Base-by-base conservation (phyloP, 2,113 vertebrate species). In the Leucopternis melanops region DNA sequence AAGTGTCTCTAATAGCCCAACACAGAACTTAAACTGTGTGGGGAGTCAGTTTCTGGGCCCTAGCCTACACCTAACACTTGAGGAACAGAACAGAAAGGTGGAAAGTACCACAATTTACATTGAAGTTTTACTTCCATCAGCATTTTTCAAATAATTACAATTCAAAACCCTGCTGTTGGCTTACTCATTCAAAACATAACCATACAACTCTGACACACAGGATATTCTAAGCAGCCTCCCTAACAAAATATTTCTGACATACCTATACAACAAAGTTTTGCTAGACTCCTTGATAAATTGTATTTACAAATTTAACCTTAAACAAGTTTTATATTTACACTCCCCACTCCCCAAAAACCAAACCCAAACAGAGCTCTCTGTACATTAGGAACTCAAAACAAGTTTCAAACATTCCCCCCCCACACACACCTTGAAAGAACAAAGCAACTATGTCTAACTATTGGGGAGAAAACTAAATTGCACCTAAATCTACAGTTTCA, bases 391-490 rank as follows among this genome's bases (percentile, higher is more conserved):
- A 69, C 8, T 55, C 5, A 92, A 63, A 69, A 23, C 8, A 49
- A 58, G 1, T 42, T 82, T 69, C 19, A 49, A 25, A 18, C 2
- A 16, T 26, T 16, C 14, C 14, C 49, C 49, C 23, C 49, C 7
- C 49, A 18, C 38, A 38, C 38, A 38, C 25, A 2, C 14, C 50
- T 52, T 58, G 31, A 44, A 86, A 65, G 9, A 81, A 29, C 9
- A 73, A 69, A 38, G 3, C 3, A 67, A 42, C 20, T 8, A 34
- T 4, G 0, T 32, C 10, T 49, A 34, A 13, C 9, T 81, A 11
- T 0, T 5, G 3, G 4, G 10, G 8, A 47, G 6, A 44, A 4
- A 80, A 65, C 9, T 22, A 2, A 45, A 16, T 21, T 4, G 27
- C 5, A 18, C 21, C 4, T 66, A 6, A 26, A 40, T 6, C 31